These are phyloP conservation scores for Equus przewalskii DNA, from an alignment of 2,113 vertebrate genomes.

Conservation along the genomic window DNA sequence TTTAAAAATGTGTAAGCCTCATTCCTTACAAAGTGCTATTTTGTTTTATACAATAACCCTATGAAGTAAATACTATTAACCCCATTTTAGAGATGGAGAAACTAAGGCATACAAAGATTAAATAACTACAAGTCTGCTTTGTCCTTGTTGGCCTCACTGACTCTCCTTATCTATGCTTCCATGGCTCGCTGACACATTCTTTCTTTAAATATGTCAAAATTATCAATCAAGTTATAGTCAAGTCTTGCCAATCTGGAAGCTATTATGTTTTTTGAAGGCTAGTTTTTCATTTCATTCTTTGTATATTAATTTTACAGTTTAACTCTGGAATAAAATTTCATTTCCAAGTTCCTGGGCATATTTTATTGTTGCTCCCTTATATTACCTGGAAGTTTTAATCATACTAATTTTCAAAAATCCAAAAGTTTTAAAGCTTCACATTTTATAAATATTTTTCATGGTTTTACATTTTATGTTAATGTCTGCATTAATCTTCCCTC, in stretches of 20 bases:
- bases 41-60: slow-evolving; percentile 12
- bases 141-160: background rate
- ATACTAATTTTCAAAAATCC: slow-evolving; percentile 35
- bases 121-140: background rate
- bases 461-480: slow-evolving; percentile 27
- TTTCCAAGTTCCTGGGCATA: slow-evolving; percentile 11
- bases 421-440: background rate
- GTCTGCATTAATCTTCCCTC: background rate
- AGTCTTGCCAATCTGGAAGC: background rate
- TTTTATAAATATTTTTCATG: background rate
- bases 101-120: background rate
- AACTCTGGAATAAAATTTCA: slow-evolving; percentile 7
- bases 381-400: slow-evolving; percentile 10
- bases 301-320: slow-evolving; percentile 2
- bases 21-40: background rate
- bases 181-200: background rate
- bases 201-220: background rate
- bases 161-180: background rate
- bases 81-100: slow-evolving; percentile 8
- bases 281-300: slow-evolving; percentile 20
- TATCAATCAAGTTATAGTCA: background rate
- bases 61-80: slow-evolving; percentile 13
- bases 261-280: slow-evolving; percentile 26
- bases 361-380: slow-evolving; percentile 23
- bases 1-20: background rate